Conservation (phyloP, 2,113 vertebrate species). For the Barbus barbus region DNA sequence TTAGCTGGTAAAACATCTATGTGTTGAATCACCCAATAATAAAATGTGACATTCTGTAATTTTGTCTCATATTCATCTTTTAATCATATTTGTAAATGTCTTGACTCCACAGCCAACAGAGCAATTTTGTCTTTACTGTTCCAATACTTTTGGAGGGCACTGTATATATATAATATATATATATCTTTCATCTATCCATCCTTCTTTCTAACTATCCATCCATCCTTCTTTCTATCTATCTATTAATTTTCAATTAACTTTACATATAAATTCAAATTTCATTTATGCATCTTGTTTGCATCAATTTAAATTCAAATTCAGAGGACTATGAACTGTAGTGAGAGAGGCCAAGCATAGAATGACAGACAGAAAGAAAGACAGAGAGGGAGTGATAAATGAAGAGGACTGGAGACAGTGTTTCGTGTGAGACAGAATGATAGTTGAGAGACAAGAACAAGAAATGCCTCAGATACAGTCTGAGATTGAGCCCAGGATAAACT, state of each 20-base stretch:
- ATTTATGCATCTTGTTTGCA: neutral
- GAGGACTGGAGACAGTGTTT: neutral
- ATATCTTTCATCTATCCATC: no score
- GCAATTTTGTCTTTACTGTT: no score
- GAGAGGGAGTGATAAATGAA: neutral
- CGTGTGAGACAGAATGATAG: conserved; percentile 17
- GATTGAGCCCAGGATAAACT: conserved; percentile 41
- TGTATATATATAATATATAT: no score
- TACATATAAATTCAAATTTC: neutral
- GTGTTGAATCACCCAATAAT: no score
- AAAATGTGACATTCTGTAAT: no score
- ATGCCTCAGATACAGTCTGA: conserved; percentile 20
- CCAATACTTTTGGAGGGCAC: no score
- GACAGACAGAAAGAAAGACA: neutral
- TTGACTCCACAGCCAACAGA: no score
- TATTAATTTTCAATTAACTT: neutral
- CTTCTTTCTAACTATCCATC: neutral
- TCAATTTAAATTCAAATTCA: neutral
- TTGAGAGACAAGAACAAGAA: conserved; percentile 14
- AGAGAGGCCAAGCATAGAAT: neutral
- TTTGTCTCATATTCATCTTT: no score
- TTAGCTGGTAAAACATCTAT: no score
- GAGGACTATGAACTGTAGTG: neutral
- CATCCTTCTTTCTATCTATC: neutral
- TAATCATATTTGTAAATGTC: no score